phyloP scores from a whole-genome alignment of 2,797 vertebrate species.

The Pseudochirops cupreus region DNA sequence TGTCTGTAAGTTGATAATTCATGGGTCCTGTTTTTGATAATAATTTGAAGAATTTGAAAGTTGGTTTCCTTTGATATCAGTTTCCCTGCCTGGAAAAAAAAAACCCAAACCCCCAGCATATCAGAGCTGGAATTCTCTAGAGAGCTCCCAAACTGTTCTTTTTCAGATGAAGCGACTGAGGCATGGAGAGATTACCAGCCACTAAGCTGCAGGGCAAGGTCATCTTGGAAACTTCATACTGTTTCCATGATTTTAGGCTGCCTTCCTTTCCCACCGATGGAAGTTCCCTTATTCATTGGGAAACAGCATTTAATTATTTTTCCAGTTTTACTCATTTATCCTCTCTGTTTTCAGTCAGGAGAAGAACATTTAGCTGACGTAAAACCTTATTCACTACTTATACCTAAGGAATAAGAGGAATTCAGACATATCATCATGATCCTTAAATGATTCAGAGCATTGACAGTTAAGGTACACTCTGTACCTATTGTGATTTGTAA shows the following conservation, averaged over 20 bases:
- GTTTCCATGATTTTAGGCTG: background rate
- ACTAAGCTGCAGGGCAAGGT: background rate
- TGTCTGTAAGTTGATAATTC: background rate
- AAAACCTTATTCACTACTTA: background rate
- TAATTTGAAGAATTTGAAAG: background rate
- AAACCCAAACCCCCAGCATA: background rate
- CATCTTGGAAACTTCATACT: background rate
- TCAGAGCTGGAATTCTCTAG: background rate
- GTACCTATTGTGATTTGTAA: background rate
- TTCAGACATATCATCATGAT: background rate
- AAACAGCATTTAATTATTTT: background rate
- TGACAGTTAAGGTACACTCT: background rate
- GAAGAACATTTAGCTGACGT: background rate
- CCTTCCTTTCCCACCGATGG: background rate
- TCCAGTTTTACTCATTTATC: background rate
- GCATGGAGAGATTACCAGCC: background rate
- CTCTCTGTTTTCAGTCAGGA: background rate
- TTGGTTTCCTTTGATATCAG: background rate
- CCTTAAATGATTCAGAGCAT: background rate
- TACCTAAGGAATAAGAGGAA: background rate
- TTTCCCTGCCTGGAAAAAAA: background rate
- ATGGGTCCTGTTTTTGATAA: background rate
- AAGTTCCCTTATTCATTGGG: background rate
- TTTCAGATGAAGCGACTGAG: background rate
- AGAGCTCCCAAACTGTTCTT: background rate